Evolutionary conservation across 2,113 vertebrate species (phyloP).

Genomic region (Agapornis roseicollis): DNA sequence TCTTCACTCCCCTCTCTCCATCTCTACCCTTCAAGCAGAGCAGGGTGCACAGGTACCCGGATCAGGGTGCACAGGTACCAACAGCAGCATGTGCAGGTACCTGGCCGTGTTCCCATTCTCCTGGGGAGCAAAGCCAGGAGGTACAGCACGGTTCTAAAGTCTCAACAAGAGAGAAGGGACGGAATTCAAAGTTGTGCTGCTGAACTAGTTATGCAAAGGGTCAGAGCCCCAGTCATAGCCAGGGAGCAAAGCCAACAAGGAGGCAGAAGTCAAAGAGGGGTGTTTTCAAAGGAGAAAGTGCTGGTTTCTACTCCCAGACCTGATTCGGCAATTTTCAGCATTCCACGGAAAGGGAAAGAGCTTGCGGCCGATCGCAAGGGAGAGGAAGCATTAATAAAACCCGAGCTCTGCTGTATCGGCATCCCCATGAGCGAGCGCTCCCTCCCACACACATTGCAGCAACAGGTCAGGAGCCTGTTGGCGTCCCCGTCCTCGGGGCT

Average conservation of each 20-base stretch:
- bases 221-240: neutral
- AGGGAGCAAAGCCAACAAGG: neutral
- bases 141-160: neutral
- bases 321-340: neutral
- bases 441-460: neutral
- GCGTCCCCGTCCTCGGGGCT: neutral
- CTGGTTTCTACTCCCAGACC: neutral
- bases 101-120: neutral
- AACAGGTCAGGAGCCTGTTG: conserved; percentile 54
- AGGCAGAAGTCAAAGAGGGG: neutral
- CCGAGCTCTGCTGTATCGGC: neutral
- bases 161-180: neutral
- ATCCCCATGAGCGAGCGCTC: neutral
- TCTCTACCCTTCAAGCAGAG: accelerated
- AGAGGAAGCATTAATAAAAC: neutral
- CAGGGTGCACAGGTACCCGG: neutral
- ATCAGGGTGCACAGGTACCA: neutral
- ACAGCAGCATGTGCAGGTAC: neutral
- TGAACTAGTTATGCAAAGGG: conserved; percentile 1
- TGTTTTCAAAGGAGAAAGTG: neutral
- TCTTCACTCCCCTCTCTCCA: neutral
- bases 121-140: neutral
- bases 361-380: neutral
- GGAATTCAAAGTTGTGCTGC: neutral
- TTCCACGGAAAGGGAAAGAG: neutral